Evolutionary conservation across 2,888 invertebrate species (phyloP).

Genomic region (Melanotus villosus): DNA sequence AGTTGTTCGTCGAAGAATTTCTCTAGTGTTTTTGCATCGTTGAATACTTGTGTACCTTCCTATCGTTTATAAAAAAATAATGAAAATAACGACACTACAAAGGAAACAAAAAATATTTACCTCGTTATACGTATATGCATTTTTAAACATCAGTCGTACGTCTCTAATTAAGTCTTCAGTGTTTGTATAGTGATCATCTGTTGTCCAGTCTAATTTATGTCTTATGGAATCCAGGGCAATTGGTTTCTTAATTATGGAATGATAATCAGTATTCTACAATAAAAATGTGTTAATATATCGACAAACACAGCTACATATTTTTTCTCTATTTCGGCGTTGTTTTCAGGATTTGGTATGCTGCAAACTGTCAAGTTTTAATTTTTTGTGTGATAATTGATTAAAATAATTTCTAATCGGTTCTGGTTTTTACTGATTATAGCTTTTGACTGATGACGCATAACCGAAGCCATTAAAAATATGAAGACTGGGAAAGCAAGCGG

Average conservation of each 20-base stretch:
- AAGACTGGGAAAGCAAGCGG: too few relatives aligned
- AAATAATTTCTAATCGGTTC: too few relatives aligned
- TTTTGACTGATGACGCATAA: too few relatives aligned
- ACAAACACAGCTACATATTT: too few relatives aligned
- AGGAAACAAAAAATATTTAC: conserved; percentile 70
- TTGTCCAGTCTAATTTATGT: conserved; percentile 82
- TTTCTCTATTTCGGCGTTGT: too few relatives aligned
- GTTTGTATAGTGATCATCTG: conserved; percentile 81
- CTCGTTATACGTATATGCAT: conserved; percentile 88
- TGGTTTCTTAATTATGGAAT: conserved; percentile 81
- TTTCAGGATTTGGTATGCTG: too few relatives aligned
- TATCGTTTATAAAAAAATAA: conserved; percentile 68
- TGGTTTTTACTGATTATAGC: too few relatives aligned
- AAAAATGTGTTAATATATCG: too few relatives aligned
- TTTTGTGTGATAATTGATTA: too few relatives aligned
- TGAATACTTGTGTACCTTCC: conserved; percentile 83
- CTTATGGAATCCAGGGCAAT: conserved; percentile 90
- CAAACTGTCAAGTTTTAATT: too few relatives aligned
- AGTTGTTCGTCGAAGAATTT: conserved; percentile 89
- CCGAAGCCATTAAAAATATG: too few relatives aligned
- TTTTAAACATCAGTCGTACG: conserved; percentile 88
- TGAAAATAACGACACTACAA: too few relatives aligned
- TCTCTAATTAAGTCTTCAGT: conserved; percentile 85
- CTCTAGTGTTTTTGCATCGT: conserved; percentile 85
- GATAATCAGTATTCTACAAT: conserved; percentile 77